phyloP scores from a whole-genome alignment of 2,797 vertebrate species.

The Geotria australis region DNA sequence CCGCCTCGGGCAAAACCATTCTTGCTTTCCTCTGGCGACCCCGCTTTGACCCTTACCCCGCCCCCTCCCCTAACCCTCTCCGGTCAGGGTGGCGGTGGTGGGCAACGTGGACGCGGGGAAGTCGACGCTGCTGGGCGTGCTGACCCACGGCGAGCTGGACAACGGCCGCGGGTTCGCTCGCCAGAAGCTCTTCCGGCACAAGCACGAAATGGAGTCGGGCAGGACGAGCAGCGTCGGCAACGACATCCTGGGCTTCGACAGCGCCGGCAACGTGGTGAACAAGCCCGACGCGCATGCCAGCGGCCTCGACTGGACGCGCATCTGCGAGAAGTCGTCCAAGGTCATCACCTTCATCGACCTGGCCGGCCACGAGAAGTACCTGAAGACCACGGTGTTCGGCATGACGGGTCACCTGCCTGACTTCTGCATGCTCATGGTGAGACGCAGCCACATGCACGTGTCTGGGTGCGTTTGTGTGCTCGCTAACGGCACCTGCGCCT shows the following conservation, averaged over 20 bases:
- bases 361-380: constrained; percentile 81
- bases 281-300: constrained; percentile 79
- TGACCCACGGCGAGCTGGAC: constrained; percentile 82
- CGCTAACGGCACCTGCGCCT: no score
- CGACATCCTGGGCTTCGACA: constrained; percentile 89
- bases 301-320: constrained; percentile 88
- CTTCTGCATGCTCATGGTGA: constrained; percentile 97
- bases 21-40: not conserved
- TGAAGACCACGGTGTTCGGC: constrained; percentile 88
- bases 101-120: constrained; percentile 93
- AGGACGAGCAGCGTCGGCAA: constrained; percentile 94
- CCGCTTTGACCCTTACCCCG: no score
- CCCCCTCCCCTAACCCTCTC: not conserved
- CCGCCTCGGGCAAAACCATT: not conserved
- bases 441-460: constrained; percentile 2
- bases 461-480: not conserved
- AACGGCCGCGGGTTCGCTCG: constrained; percentile 86
- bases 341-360: constrained; percentile 92
- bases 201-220: constrained; percentile 90
- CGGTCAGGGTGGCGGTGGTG: constrained; percentile 62
- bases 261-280: constrained; percentile 73
- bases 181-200: constrained; percentile 94
- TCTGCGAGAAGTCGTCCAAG: constrained; percentile 86
- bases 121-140: constrained; percentile 66
- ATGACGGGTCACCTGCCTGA: constrained; percentile 87